These are phyloP conservation scores for Noctua pronuba DNA, from an alignment of 2,888 invertebrate species.

Conservation along the genomic window DNA sequence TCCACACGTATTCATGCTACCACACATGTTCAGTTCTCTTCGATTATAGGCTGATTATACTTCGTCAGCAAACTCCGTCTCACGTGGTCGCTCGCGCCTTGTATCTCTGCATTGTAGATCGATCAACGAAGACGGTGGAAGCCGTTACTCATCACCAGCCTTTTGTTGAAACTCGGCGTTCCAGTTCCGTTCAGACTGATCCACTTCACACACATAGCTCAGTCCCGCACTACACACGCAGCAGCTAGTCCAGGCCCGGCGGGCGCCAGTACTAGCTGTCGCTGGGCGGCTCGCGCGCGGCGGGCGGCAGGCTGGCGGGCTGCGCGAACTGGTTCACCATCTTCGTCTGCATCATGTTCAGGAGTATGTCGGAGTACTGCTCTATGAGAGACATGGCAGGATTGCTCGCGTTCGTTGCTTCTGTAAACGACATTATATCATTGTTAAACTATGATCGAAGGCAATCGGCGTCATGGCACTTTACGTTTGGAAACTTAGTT, in stretches of 20 bases:
- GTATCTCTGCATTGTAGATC: background rate
- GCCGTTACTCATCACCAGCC: background rate
- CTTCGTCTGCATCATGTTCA: constrained; percentile 89
- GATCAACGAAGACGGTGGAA: background rate
- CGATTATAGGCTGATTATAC: background rate
- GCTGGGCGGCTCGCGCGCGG: constrained; percentile 75
- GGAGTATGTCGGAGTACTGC: constrained; percentile 91
- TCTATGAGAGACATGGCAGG: constrained; percentile 90
- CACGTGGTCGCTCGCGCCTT: background rate
- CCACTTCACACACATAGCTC: background rate
- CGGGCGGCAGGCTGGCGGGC: constrained; percentile 84
- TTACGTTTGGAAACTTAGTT: too few relatives aligned
- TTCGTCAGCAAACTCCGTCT: background rate
- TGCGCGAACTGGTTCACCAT: constrained; percentile 86
- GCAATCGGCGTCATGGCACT: too few relatives aligned
- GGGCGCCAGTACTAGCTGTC: constrained; percentile 79
- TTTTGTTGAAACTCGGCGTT: background rate
- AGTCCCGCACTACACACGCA: background rate
- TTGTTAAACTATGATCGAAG: background rate
- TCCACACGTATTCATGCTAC: background rate
- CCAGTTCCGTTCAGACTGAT: background rate
- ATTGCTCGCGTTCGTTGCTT: constrained; percentile 78
- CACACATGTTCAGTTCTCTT: constrained; percentile 1
- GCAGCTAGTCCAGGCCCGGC: background rate
- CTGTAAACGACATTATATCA: constrained; percentile 67